Base-by-base conservation (phyloP, 1,140 invertebrate genomes). In the Aphaenogaster ashmeadi region DNA sequence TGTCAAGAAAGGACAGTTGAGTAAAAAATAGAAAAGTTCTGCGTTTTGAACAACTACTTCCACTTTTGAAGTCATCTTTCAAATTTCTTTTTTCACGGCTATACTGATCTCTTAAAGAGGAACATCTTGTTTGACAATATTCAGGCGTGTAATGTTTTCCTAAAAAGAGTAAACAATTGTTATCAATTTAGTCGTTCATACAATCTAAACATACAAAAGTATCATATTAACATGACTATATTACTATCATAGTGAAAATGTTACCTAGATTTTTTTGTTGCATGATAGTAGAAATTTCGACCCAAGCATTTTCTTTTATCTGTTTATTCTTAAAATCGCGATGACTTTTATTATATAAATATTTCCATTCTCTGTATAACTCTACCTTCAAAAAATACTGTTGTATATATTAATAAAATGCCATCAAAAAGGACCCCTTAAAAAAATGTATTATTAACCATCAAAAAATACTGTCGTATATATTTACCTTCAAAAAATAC, bases 81-180 rank as follows among this genome's bases (percentile, higher is more conserved):
- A 33, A 15, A 33, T 62, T 33, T 44, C 36, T 69, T 69, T 69
- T 69, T 47, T 69, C 66, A 13, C 66, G 66, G 9, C n/a, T 69
- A 47, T 69, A 69, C 21, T 69, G 66, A 47, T 69, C 66, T 47
- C 41, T 18, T 21, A 69, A 44, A 41, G 66, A 69, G 15, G 66
- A 21, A 8, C 38, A 69, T 69, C 66, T 69, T 21, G 41, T 69
- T 69, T 69, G 66, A 47, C 66, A 69, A 44, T 69, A 69, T 69
- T 69, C n/a, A 44, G 66, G 66, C 6, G 66, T 69, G 11, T 69
- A 69, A 9, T 44, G 41, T 9, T 69, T 21, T 21, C 66, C 66
- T 69, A 69, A 6, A 21, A 67, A 67, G n/a, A n/a, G n/a, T n/a
- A 67, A 41, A 38, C 36, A 36, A 33, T 62, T 38, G 15, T 38